Conservation (phyloP, 2,888 invertebrate genomes). For the Protonemura montana region DNA sequence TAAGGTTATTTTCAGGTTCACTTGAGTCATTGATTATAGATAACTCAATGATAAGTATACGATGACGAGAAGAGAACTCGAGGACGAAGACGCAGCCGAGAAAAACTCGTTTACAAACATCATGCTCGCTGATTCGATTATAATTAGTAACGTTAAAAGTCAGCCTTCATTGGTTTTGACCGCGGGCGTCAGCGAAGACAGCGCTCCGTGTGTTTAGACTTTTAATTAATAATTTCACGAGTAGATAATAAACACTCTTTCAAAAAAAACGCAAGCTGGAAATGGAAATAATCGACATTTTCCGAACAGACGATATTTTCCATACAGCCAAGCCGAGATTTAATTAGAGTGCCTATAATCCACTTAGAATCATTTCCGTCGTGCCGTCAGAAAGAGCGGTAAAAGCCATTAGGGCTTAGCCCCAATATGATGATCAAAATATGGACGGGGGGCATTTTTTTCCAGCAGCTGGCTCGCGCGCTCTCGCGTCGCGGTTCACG, state of each 20-base stretch:
- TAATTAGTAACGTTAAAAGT: slow-evolving; percentile 5
- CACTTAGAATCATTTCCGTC: slow-evolving; percentile 41
- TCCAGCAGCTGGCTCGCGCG: neutral
- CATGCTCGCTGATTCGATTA: neutral
- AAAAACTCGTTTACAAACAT: neutral
- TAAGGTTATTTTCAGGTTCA: slow-evolving; percentile 31
- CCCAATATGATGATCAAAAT: slow-evolving; percentile 4
- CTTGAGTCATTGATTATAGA: slow-evolving; percentile 29
- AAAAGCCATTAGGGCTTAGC: slow-evolving; percentile 41
- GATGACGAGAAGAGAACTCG: slow-evolving; percentile 12
- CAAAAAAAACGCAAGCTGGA: neutral
- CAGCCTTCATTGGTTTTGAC: neutral
- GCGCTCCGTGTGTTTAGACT: neutral
- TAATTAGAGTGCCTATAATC: slow-evolving; percentile 42
- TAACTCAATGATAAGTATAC: slow-evolving; percentile 17
- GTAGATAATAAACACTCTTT: neutral
- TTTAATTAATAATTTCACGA: neutral
- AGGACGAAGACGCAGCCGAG: neutral
- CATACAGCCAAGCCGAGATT: slow-evolving; percentile 21
- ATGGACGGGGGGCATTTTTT: neutral
- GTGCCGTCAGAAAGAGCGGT: slow-evolving; percentile 39
- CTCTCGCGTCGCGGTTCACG: neutral
- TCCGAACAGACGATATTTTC: slow-evolving; percentile 29
- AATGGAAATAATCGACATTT: slow-evolving; percentile 27
- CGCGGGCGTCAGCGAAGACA: neutral